A percentile compares a stretch with the other conserved stretches of the same genome.
phyloP scores from a whole-genome alignment of 2,797 vertebrate species.

The Falco rusticolus region DNA sequence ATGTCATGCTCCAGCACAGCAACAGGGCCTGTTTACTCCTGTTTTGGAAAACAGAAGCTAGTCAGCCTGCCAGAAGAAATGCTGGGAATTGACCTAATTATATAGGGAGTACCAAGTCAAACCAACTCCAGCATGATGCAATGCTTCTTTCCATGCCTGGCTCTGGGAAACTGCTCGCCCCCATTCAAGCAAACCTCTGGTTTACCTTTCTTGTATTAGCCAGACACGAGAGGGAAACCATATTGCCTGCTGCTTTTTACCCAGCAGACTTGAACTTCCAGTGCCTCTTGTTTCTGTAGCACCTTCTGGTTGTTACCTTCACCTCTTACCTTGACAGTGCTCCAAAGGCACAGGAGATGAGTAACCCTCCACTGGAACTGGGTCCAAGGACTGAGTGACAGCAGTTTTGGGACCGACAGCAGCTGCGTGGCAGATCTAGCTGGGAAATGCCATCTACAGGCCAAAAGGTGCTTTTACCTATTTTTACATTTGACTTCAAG shows the following conservation, averaged over 20 bases:
- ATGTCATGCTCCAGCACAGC: background rate
- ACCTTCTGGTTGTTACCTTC: background rate
- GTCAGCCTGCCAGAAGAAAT: background rate
- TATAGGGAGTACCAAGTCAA: background rate
- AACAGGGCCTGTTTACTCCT: background rate
- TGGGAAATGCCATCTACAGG: constrained; percentile 29
- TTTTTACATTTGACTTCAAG: background rate
- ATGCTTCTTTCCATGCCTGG: background rate
- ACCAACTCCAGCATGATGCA: background rate
- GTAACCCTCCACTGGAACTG: background rate
- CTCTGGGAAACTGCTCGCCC: background rate
- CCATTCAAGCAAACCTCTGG: background rate
- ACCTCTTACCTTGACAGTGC: background rate
- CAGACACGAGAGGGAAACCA: background rate
- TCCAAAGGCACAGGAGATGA: background rate
- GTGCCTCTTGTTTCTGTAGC: background rate
- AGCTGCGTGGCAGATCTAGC: background rate
- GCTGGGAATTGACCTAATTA: constrained; percentile 20
- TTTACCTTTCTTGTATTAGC: background rate
- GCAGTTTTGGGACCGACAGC: accelerated
- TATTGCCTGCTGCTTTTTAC: background rate
- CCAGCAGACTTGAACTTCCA: background rate
- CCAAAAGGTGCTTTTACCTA: background rate
- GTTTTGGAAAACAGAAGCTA: background rate
- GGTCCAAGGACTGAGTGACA: background rate